These are phyloP conservation scores for Mesochorus sp. DNA, from an alignment of 2,888 invertebrate species.

Conservation along the genomic window DNA sequence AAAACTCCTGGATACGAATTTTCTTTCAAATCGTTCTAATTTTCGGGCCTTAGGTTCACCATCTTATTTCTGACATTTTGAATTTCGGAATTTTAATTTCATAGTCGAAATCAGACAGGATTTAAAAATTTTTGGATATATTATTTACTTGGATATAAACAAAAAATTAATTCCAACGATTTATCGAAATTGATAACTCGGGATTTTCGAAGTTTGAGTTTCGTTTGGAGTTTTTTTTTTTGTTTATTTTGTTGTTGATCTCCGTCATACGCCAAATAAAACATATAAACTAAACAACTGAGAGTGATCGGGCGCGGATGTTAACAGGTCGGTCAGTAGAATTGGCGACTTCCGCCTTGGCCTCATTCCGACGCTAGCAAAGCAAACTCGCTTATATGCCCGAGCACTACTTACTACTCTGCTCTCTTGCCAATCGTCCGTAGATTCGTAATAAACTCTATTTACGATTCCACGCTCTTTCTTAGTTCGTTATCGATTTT, in stretches of 20 bases:
- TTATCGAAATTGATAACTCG: too few species aligned
- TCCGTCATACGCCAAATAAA: not conserved
- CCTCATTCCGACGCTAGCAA: conserved; percentile 68
- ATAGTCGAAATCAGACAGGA: too few species aligned
- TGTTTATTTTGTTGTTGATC: not conserved
- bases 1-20: too few species aligned
- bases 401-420: conserved; percentile 29
- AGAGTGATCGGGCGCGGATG: conserved; percentile 65
- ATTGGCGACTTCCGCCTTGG: conserved; percentile 75
- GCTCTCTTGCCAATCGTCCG: conserved; percentile 39
- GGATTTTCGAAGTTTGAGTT: not conserved
- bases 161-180: too few species aligned
- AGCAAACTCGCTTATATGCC: conserved; percentile 56
- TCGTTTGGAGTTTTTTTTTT: not conserved
- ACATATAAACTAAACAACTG: conserved; percentile 36
- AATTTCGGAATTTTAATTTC: too few species aligned
- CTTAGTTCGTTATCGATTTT: not conserved
- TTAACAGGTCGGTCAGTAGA: conserved; percentile 74
- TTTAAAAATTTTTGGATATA: too few species aligned
- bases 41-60: too few species aligned
- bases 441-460: conserved; percentile 44
- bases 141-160: too few species aligned
- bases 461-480: conserved; percentile 3
- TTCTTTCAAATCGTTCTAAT: too few species aligned
- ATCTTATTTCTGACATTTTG: too few species aligned